Percentiles rank a stretch among this genome's conserved stretches.
Evolutionary conservation across 2,113 vertebrate species (phyloP).

Genomic region (Lota lota): DNA sequence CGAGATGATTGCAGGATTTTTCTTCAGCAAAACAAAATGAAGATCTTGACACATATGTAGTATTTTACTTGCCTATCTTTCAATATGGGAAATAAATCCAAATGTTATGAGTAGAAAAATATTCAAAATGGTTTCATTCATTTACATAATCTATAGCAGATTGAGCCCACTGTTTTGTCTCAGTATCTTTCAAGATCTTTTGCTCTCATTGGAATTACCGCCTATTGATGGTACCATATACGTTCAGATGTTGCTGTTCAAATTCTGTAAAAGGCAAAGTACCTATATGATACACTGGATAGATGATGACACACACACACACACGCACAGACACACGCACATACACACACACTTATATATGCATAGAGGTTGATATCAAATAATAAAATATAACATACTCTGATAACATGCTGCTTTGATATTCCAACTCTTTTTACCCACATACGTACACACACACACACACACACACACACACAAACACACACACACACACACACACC

Average conservation of each 20-base stretch:
- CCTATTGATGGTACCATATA: slow-evolving; percentile 48
- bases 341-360: background rate
- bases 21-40: no score
- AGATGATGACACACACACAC: background rate
- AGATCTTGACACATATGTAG: no score
- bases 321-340: background rate
- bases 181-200: slow-evolving; percentile 43
- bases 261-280: background rate
- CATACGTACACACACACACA: slow-evolving; percentile 2
- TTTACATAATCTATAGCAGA: no score
- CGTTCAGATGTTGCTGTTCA: no score
- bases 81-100: no score
- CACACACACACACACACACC: slow-evolving; percentile 2
- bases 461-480: slow-evolving; percentile 1
- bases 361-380: background rate
- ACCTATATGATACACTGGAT: background rate
- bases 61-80: no score
- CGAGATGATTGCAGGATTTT: no score
- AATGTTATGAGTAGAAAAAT: no score
- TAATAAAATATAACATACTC: background rate
- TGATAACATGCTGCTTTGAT: background rate
- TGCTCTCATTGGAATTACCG: slow-evolving; percentile 62
- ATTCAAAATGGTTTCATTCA: no score
- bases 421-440: background rate
- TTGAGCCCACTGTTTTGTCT: slow-evolving; percentile 5